Conservation (phyloP, 2,888 invertebrate genomes). For the Mesorhabditis belari region DNA sequence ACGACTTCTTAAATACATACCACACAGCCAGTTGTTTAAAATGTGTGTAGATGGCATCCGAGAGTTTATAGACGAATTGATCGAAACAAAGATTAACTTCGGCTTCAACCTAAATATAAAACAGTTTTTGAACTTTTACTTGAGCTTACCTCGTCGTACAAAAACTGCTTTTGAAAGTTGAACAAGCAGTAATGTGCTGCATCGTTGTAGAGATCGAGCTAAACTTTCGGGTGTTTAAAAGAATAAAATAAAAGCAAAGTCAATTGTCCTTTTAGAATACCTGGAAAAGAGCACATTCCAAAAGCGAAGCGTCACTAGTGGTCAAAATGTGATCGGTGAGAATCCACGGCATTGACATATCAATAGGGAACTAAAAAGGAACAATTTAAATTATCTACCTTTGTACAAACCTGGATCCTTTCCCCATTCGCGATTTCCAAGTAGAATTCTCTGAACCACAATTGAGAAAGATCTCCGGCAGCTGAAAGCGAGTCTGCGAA, state of each 20-base stretch:
- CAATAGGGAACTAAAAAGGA: conserved; percentile 82
- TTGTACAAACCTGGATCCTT: conserved; percentile 71
- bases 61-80: conserved; percentile 95
- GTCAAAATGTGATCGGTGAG: conserved; percentile 91
- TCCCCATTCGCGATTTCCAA: conserved; percentile 99
- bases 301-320: conserved; percentile 61
- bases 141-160: conserved; percentile 97
- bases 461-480: conserved; percentile 91
- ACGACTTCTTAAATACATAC: conserved; percentile 54
- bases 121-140: too few species aligned
- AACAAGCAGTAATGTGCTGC: conserved; percentile 92
- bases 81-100: conserved; percentile 93
- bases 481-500: conserved; percentile 76
- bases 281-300: conserved; percentile 64
- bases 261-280: background rate
- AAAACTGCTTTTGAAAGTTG: conserved; percentile 91
- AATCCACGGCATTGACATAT: conserved; percentile 99
- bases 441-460: conserved; percentile 98
- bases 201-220: conserved; percentile 90
- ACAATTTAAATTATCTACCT: conserved; percentile 26
- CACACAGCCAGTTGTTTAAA: conserved; percentile 92
- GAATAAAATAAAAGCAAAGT: too few species aligned
- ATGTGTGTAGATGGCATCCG: conserved; percentile 93
- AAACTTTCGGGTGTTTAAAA: too few species aligned
- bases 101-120: conserved; percentile 51